Evolutionary conservation across 1,140 invertebrate genomes (phyloP).

Genomic region (Cydia amplana): DNA sequence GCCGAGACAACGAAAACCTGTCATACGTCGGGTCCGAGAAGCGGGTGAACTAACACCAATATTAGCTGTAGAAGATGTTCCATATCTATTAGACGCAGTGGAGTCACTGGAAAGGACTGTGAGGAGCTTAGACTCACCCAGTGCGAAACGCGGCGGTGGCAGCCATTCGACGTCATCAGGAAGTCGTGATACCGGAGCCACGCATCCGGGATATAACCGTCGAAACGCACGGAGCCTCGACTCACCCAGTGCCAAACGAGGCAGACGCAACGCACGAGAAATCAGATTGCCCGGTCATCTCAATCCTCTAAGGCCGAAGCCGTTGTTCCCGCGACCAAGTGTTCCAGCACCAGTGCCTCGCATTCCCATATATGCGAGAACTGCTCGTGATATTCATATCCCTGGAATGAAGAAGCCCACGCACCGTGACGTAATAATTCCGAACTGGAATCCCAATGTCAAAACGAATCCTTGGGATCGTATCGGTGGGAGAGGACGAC

Average conservation of each 20-base stretch:
- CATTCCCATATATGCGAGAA: slow-evolving; percentile 40
- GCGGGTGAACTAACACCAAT: slow-evolving; percentile 35
- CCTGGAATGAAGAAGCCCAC: slow-evolving; percentile 42
- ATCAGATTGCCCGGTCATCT: slow-evolving; percentile 23
- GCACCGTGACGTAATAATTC: slow-evolving; percentile 45
- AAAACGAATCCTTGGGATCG: slow-evolving; percentile 41
- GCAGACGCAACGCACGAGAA: slow-evolving; percentile 51
- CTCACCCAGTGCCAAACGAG: slow-evolving; percentile 52
- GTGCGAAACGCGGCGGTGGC: slow-evolving; percentile 35
- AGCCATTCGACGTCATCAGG: slow-evolving; percentile 35
- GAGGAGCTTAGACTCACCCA: slow-evolving; percentile 36
- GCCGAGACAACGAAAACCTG: slow-evolving; percentile 31
- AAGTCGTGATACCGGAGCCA: slow-evolving; percentile 39
- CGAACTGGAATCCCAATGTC: slow-evolving; percentile 50
- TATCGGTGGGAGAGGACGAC: slow-evolving; percentile 32
- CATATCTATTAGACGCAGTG: background rate
- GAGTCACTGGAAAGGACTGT: background rate
- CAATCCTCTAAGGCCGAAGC: slow-evolving; percentile 5
- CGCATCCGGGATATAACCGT: slow-evolving; percentile 39
- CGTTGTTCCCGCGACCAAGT: slow-evolving; percentile 12
- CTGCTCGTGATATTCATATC: slow-evolving; percentile 41
- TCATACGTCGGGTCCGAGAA: slow-evolving; percentile 45
- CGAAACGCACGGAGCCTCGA: slow-evolving; percentile 43
- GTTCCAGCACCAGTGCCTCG: slow-evolving; percentile 9
- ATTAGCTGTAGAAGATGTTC: background rate